These are phyloP conservation scores for Lottia scabra DNA, from an alignment of 2,888 invertebrate species.

Conservation along the genomic window DNA sequence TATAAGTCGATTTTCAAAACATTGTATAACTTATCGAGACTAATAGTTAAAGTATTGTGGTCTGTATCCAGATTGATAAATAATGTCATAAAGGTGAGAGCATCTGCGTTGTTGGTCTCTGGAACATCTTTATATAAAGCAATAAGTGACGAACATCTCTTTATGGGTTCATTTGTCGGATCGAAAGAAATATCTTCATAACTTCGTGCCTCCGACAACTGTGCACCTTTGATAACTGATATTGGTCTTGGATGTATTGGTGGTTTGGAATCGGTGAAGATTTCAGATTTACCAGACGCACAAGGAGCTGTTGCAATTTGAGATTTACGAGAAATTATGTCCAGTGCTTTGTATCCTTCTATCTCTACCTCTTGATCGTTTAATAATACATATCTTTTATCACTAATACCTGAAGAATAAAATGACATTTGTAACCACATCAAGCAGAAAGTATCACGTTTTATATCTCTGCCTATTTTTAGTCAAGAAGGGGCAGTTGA, in stretches of 20 bases:
- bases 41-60: too few species aligned
- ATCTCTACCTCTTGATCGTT: background rate
- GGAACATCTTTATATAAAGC: background rate
- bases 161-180: background rate
- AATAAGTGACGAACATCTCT: background rate
- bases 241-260: too few species aligned
- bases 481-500: too few species aligned
- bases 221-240: too few species aligned
- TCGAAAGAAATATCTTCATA: background rate
- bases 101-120: background rate
- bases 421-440: too few species aligned
- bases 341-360: background rate
- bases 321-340: background rate
- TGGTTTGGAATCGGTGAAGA: background rate
- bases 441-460: too few species aligned
- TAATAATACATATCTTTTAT: background rate
- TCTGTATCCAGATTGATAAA: too few species aligned
- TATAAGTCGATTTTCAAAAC: too few species aligned
- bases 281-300: background rate
- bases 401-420: background rate
- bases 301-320: background rate
- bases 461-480: too few species aligned
- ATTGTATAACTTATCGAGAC: too few species aligned
- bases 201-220: background rate
- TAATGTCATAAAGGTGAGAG: too few species aligned